Conservation (phyloP, 2,113 vertebrate species). For the Leptobrachium ailaonicum region DNA sequence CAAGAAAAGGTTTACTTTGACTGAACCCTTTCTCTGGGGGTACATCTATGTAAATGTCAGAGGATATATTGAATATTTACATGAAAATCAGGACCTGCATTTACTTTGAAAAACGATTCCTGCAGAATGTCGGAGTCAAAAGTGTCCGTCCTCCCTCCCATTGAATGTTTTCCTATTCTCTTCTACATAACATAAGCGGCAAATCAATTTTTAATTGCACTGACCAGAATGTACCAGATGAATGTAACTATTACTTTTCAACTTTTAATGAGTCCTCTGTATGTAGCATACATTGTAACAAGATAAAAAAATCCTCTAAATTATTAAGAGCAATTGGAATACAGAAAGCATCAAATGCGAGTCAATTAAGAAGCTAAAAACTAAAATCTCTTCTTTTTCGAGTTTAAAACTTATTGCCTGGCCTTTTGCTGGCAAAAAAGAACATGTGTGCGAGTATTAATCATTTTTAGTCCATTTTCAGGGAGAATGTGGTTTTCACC, state of each 20-base stretch:
- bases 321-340: slow-evolving; percentile 31
- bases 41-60: background rate
- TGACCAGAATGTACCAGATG: slow-evolving; percentile 11
- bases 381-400: slow-evolving; percentile 16
- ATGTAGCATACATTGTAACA: slow-evolving; percentile 17
- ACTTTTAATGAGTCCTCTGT: slow-evolving; percentile 29
- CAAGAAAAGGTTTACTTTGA: too few relatives aligned
- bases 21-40: background rate
- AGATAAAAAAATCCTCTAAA: slow-evolving; percentile 32
- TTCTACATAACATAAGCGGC: slow-evolving; percentile 1
- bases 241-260: background rate
- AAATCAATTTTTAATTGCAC: slow-evolving; percentile 10
- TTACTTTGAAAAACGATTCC: background rate
- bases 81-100: background rate
- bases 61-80: background rate
- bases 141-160: background rate
- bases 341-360: slow-evolving; percentile 8
- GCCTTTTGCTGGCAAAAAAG: slow-evolving; percentile 15
- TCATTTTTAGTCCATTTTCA: slow-evolving; percentile 24
- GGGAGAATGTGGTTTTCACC: slow-evolving; percentile 16
- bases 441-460: background rate
- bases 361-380: slow-evolving; percentile 39
- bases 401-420: slow-evolving; percentile 29
- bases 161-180: background rate
- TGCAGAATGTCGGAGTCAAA: background rate